A percentile compares a stretch with the other conserved stretches of the same genome.
These are phyloP conservation scores for Diorhabda carinulata DNA, from an alignment of 1,140 invertebrate species.

Conservation along the genomic window DNA sequence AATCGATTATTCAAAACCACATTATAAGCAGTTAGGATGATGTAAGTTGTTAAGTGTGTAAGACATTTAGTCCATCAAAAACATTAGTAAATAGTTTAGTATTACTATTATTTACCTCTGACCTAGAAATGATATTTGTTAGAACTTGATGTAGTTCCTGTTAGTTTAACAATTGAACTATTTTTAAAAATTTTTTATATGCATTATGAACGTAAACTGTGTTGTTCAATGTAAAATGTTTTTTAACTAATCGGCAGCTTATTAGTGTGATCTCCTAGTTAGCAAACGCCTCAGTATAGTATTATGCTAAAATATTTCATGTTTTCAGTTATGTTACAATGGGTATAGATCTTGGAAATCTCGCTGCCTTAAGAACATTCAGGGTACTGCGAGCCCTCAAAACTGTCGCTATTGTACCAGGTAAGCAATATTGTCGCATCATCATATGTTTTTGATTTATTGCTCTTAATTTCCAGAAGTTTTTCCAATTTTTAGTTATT, in stretches of 20 bases:
- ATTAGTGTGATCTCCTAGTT: slow-evolving; percentile 22
- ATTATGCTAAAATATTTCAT: slow-evolving; percentile 19
- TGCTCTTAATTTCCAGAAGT: too few species aligned
- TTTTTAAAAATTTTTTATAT: slow-evolving; percentile 11
- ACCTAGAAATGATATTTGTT: slow-evolving; percentile 7
- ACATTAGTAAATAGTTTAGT: slow-evolving; percentile 16
- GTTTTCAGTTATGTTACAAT: slow-evolving; percentile 94
- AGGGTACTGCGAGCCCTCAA: slow-evolving; percentile 97
- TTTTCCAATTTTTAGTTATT: too few species aligned
- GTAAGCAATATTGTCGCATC: slow-evolving; percentile 54
- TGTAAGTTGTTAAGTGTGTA: too few species aligned
- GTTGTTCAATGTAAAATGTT: slow-evolving; percentile 20
- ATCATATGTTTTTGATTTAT: too few species aligned
- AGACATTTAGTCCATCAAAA: slow-evolving; percentile 8
- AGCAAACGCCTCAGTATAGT: slow-evolving; percentile 16
- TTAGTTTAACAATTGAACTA: slow-evolving; percentile 12
- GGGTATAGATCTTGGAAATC: slow-evolving; percentile 96
- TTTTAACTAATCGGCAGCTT: slow-evolving; percentile 20
- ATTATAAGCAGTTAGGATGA: too few species aligned
- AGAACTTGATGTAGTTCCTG: slow-evolving; percentile 14
- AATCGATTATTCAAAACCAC: too few species aligned
- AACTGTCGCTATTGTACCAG: slow-evolving; percentile 98
- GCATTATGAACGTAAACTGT: slow-evolving; percentile 22
- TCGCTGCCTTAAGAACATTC: slow-evolving; percentile 97
- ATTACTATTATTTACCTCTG: slow-evolving; percentile 1